Base-by-base conservation (phyloP, 2,797 vertebrate species). In the Cryptoblepharus egeriae region DNA sequence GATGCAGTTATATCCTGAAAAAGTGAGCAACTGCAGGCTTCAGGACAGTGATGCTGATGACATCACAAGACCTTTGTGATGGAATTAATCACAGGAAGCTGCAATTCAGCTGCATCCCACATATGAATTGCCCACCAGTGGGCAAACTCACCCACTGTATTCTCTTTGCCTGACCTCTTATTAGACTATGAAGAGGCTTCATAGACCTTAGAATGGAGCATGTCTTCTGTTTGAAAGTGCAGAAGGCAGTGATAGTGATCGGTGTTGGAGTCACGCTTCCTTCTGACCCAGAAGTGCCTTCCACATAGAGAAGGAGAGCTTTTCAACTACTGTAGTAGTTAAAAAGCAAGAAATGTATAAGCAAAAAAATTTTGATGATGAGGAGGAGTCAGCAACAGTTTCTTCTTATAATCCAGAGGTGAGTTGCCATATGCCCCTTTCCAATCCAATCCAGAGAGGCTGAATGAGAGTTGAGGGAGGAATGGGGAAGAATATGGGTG, bases 61-160 rank as follows among this genome's bases (percentile, higher is more conserved):
- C 45, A 39, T 85, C 77, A 73, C n/a, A 70, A 39, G 60, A 18
- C 24, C 18, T n/a, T 60, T 85, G 75, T 85, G 67, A 61, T 32
- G 75, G 49, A 35, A 65, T 39, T 11, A 1, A n/a, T 28, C 52
- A 5, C 24, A 10, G 12, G 64, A n/a, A 12, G n/a, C 32, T 84
- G 4, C 39, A 42, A 18, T 4, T 60, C 76, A 16, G 1, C 16
- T 10, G 35, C 68, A 64, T 20, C 49, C 22, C 37, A 28, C 39
- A 26, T 28, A 42, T 69, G 20, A 10, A 35, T 24, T 42, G 37
- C 26, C 67, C 3, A 26, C 22, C 13, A 42, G n/a, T 8, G 55
- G 49, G 18, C 16, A 1, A 20, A 2, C 20, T 65, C 26, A 26
- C 28, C 55, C 65, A 12, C n/a, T 45, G 60, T 32, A 39, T 79